Base-by-base conservation (phyloP, 30 jellyfish, hydroid and myxozoan species). In the Aurelia aurita region DNA sequence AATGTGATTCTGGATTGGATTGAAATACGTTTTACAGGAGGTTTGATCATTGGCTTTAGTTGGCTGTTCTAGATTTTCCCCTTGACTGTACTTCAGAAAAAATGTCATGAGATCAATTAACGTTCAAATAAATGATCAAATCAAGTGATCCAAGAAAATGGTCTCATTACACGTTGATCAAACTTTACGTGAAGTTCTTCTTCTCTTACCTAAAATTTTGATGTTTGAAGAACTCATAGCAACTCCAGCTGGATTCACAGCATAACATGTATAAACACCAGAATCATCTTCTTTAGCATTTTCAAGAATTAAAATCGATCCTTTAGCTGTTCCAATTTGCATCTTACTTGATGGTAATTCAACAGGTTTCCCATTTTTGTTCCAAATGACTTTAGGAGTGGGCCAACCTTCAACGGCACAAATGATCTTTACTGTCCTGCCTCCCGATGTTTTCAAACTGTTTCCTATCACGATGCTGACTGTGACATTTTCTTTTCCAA, bases 331-430 rank as follows among this genome's bases (percentile, higher is more conserved):
- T 2, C 84, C 87, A 43, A 43, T 45, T 65, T 69, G 51, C 32
- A 83, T 43, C 12, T 67, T 84, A 53, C 72, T 91, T 11, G 75
- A 61, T 3, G 85, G 80, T 26, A 54, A 59, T 58, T 68, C 51
- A 8, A 77, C 73, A 66, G 89, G 76, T 29, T 84, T 71, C 29
- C 89, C 91, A 54, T 69, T 76, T 51, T 75, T 83, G 66, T 84
- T 80, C 98, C 98, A 91, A 34, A 85, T 29, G 43, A 85, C 87
- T 27, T 91, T 64, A 5, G 94, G 90, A 46, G 51, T 46, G 21
- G 98, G 98, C 86, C 88, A 91, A 18, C 98, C 98, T 18, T 55
- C 70, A 44, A 87, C 89, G 19, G 96, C 80, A 46, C 98, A 91
- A 29, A 68, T 72, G 23, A 91, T 85, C 60, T 54, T 74, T 10